A percentile compares a stretch with the other conserved stretches of the same genome.
Conservation (phyloP, 2,888 invertebrate species). For the Latheticus oryzae region DNA sequence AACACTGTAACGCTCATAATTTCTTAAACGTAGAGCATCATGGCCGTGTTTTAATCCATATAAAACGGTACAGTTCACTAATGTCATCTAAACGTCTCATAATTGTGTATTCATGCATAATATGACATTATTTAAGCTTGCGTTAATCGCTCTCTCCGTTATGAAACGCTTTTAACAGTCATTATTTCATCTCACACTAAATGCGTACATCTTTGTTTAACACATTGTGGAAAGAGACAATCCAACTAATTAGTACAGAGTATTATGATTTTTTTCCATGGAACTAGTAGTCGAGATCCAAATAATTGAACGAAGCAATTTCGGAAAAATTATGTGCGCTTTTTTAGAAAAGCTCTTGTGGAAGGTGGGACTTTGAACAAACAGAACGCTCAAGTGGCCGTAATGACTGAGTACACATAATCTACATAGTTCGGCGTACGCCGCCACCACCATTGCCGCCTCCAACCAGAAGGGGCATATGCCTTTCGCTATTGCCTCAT, state of each 20-base stretch:
- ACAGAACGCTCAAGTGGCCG: slow-evolving; percentile 63
- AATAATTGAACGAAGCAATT: no score
- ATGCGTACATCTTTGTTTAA: slow-evolving; percentile 17
- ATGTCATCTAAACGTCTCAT: slow-evolving; percentile 56
- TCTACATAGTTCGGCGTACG: slow-evolving; percentile 61
- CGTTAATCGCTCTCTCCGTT: slow-evolving; percentile 57
- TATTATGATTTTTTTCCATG: slow-evolving; percentile 39
- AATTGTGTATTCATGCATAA: slow-evolving; percentile 61
- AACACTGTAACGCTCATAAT: slow-evolving; percentile 40
- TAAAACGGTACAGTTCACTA: slow-evolving; percentile 55
- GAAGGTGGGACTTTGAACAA: slow-evolving; percentile 53
- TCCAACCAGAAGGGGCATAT: slow-evolving; percentile 51
- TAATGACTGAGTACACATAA: slow-evolving; percentile 65
- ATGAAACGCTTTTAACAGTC: slow-evolving; percentile 52
- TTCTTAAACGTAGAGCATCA: slow-evolving; percentile 42
- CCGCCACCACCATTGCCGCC: no score
- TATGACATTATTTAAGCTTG: slow-evolving; percentile 59
- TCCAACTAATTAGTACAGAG: no score
- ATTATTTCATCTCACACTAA: slow-evolving; percentile 35
- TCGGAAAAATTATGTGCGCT: no score
- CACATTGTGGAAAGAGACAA: slow-evolving; percentile 16
- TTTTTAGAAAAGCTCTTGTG: slow-evolving; percentile 37
- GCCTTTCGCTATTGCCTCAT: slow-evolving; percentile 60
- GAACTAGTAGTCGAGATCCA: slow-evolving; percentile 16
- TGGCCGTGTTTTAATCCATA: slow-evolving; percentile 49